Conservation (phyloP, 1,140 invertebrate species). For the fruit fly (Drosophila melanogaster) region Release_6_plus_ISO1_MT NT_033777.3:20940001-20940500, state of each 20-base stretch:
- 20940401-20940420: slow-evolving; percentile 17
- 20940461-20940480: slow-evolving; percentile 32
- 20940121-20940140: slow-evolving; percentile 1
- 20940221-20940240: slow-evolving; percentile 28
- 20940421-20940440: slow-evolving; percentile 22
- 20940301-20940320: slow-evolving; percentile 12
- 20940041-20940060: slow-evolving; percentile 53
- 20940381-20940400: neutral
- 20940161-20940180: slow-evolving; percentile 42
- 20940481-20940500: slow-evolving; percentile 35
- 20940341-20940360: slow-evolving; percentile 28
- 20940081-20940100: slow-evolving; percentile 61
- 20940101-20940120: neutral
- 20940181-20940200: slow-evolving; percentile 41
- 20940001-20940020: slow-evolving; percentile 67
- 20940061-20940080: slow-evolving; percentile 73
- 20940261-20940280: slow-evolving; percentile 58
- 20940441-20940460: slow-evolving; percentile 13
- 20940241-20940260: slow-evolving; percentile 39
- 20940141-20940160: slow-evolving; percentile 26
- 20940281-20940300: slow-evolving; percentile 47
- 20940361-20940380: slow-evolving; percentile 4
- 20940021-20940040: slow-evolving; percentile 62
- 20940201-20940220: slow-evolving; percentile 12
- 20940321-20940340: slow-evolving; percentile 28